These are phyloP conservation scores for Scleropages formosus DNA, from an alignment of 2,797 vertebrate species.

Conservation along the genomic window DNA sequence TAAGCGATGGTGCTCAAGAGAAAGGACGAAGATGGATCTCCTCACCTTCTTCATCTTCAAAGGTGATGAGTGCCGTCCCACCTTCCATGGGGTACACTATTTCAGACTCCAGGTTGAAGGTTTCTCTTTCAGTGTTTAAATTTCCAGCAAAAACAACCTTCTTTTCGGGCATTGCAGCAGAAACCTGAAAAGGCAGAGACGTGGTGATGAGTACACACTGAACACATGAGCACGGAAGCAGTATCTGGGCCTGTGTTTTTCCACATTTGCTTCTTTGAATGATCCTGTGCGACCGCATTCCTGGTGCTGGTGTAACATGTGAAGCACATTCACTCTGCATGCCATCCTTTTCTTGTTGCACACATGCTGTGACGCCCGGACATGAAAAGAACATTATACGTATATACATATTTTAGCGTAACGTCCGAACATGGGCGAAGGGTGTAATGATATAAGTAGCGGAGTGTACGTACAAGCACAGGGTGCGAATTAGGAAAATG, in stretches of 20 bases:
- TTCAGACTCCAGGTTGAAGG: constrained; percentile 54
- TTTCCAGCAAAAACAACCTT: constrained; percentile 63
- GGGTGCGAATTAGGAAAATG: too few species aligned
- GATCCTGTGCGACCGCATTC: not conserved
- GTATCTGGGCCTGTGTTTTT: not conserved
- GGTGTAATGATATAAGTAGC: too few species aligned
- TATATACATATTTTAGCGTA: too few species aligned
- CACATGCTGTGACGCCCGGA: too few species aligned
- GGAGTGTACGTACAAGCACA: too few species aligned
- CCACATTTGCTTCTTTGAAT: too few species aligned
- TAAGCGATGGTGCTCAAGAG: not conserved
- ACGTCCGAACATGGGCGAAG: too few species aligned
- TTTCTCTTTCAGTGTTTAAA: not conserved
- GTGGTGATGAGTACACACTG: not conserved
- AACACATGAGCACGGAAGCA: not conserved
- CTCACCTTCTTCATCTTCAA: constrained; percentile 79
- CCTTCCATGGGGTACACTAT: constrained; percentile 76
- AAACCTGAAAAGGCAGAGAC: constrained; percentile 53
- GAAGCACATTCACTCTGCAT: too few species aligned
- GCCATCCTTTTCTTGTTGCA: too few species aligned
- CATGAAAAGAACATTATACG: too few species aligned
- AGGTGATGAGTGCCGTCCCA: constrained; percentile 82
- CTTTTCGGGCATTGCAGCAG: constrained; percentile 63
- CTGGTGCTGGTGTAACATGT: not conserved
- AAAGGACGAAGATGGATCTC: not conserved